These are phyloP conservation scores for Gerosis bhagava DNA, from an alignment of 2,888 invertebrate genomes.

Conservation along the genomic window DNA sequence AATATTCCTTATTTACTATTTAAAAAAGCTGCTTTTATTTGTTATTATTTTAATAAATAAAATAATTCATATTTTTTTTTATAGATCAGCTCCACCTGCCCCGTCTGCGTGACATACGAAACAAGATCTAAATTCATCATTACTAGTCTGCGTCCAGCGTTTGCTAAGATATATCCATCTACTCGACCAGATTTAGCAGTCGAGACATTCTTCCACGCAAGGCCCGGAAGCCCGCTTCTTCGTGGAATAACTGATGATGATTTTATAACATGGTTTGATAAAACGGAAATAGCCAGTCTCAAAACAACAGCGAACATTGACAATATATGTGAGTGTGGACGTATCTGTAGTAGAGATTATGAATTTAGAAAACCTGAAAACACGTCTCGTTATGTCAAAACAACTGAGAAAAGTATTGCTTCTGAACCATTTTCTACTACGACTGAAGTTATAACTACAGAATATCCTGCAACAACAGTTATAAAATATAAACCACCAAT, in stretches of 20 bases:
- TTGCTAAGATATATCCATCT: conserved; percentile 84
- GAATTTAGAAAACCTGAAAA: conserved; percentile 54
- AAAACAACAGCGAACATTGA: conserved; percentile 71
- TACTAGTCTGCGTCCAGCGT: conserved; percentile 83
- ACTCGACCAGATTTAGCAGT: conserved; percentile 84
- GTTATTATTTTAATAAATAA: too few relatives aligned
- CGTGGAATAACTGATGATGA: conserved; percentile 85
- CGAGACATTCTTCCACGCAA: conserved; percentile 85
- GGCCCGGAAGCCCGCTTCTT: conserved; percentile 81
- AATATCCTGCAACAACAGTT: conserved; percentile 25
- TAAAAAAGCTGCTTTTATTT: too few relatives aligned
- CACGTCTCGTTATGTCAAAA: background rate
- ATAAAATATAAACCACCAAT: conserved; percentile 22
- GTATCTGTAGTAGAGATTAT: conserved; percentile 71
- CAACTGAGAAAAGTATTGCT: background rate
- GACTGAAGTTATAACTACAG: conserved; percentile 24
- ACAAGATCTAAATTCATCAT: conserved; percentile 83
- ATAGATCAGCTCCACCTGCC: conserved; percentile 82
- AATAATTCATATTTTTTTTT: conserved; percentile 31
- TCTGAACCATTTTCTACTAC: conserved; percentile 24
- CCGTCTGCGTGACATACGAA: conserved; percentile 84
- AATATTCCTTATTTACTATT: too few relatives aligned
- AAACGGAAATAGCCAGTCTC: conserved; percentile 75
- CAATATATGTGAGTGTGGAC: conserved; percentile 79
- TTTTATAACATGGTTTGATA: conserved; percentile 86